These are phyloP conservation scores for Micoletzkya japonica DNA, from an alignment of 2,888 invertebrate species.

Conservation along the genomic window DNA sequence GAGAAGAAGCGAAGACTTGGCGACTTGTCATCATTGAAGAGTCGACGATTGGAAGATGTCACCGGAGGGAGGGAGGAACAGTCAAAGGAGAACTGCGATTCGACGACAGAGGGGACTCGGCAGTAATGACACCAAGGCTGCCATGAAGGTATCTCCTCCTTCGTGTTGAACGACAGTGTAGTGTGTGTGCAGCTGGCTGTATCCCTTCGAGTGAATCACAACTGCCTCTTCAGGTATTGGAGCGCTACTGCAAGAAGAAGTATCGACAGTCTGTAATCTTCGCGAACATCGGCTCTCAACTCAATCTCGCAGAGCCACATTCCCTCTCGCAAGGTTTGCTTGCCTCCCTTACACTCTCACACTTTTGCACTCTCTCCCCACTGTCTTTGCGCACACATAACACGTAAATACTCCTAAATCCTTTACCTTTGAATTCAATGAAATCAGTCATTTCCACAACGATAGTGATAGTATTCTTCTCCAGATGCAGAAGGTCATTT, in stretches of 20 bases:
- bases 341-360: not conserved
- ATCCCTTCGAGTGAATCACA: not conserved
- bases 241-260: slow-evolving; percentile 22
- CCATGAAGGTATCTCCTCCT: slow-evolving; percentile 42
- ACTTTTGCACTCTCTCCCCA: not conserved
- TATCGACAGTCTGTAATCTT: slow-evolving; percentile 23
- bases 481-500: slow-evolving; percentile 7
- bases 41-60: not conserved
- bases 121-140: slow-evolving; percentile 42
- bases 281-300: not conserved
- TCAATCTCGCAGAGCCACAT: slow-evolving; percentile 11
- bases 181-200: not conserved
- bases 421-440: not conserved
- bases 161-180: not conserved
- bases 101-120: slow-evolving; percentile 41
- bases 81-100: slow-evolving; percentile 37
- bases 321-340: slow-evolving; percentile 1
- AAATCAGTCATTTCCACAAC: not conserved
- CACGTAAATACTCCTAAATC: not conserved
- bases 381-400: not conserved
- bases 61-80: not conserved
- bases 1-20: not conserved
- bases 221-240: slow-evolving; percentile 14
- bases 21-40: not conserved
- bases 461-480: too few species aligned